phyloP scores from a whole-genome alignment of 2,797 vertebrate species.

The Sebastes nivosus region DNA sequence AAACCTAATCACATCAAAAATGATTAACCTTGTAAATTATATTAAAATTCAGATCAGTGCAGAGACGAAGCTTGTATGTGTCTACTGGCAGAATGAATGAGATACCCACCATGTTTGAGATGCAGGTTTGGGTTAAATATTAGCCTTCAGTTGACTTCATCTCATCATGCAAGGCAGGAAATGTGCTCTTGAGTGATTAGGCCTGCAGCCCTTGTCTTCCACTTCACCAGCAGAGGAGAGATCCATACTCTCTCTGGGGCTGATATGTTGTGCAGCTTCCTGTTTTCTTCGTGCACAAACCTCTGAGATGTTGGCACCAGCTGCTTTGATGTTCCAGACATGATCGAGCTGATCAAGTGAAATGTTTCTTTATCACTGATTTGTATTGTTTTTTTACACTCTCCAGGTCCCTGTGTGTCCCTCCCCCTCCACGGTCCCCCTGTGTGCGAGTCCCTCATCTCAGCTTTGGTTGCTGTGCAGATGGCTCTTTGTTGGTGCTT shows the following conservation, averaged over 20 bases:
- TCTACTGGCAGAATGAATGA: neutral
- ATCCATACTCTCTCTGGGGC: slow-evolving; percentile 20
- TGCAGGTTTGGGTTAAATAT: slow-evolving; percentile 65
- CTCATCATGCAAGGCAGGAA: slow-evolving; percentile 71
- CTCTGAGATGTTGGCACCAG: slow-evolving; percentile 3
- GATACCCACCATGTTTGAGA: neutral
- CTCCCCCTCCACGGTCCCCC: slow-evolving; percentile 42
- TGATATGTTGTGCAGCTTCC: slow-evolving; percentile 24
- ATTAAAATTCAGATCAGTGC: neutral
- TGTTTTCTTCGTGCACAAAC: slow-evolving; percentile 18
- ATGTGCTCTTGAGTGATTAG: slow-evolving; percentile 78
- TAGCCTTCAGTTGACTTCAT: slow-evolving; percentile 67
- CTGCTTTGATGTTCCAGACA: slow-evolving; percentile 20
- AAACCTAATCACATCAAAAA: neutral
- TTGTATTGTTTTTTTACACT: slow-evolving; percentile 46
- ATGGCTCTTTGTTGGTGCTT: slow-evolving; percentile 87
- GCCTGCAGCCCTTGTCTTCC: slow-evolving; percentile 62
- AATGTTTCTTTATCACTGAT: slow-evolving; percentile 35
- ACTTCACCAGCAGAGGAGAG: slow-evolving; percentile 58
- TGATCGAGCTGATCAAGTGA: slow-evolving; percentile 27
- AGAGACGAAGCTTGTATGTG: neutral
- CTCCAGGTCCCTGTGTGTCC: slow-evolving; percentile 40
- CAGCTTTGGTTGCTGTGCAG: slow-evolving; percentile 83
- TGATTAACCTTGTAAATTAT: neutral
- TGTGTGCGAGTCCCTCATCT: slow-evolving; percentile 73